phyloP scores from a whole-genome alignment of 2,797 vertebrate genomes.

The Sebastes diaconus region DNA sequence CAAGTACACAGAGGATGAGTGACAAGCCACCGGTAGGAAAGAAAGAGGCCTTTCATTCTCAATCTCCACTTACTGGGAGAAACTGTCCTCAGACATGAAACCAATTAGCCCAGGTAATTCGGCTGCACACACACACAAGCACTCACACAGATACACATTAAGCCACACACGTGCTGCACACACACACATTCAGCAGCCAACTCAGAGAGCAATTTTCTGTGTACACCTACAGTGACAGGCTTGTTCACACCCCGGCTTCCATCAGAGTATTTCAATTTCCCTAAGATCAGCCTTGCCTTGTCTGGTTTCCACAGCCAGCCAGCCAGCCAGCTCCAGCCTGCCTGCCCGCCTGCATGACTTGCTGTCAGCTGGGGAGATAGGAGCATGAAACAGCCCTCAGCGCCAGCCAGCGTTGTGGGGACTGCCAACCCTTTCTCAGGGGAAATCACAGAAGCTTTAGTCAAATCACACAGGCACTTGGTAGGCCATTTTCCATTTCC shows the following conservation, averaged over 20 bases:
- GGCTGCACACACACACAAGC: conserved; percentile 22
- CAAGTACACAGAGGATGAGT: conserved; percentile 40
- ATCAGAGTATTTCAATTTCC: conserved; percentile 76
- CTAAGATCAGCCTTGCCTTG: conserved; percentile 68
- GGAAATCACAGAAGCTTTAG: conserved; percentile 81
- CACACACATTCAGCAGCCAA: conserved; percentile 28
- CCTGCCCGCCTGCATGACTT: conserved; percentile 50
- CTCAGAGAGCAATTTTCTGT: conserved; percentile 61
- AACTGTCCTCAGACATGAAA: conserved; percentile 60
- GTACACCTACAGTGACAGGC: conserved; percentile 68
- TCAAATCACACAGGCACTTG: conserved; percentile 74
- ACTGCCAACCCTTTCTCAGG: conserved; percentile 72
- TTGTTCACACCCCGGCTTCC: conserved; percentile 71
- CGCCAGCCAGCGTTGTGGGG: conserved; percentile 61
- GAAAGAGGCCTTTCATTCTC: conserved; percentile 55
- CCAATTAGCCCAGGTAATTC: conserved; percentile 61
- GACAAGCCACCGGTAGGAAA: conserved; percentile 39
- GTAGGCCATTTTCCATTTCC: conserved; percentile 66
- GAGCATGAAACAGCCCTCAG: conserved; percentile 69
- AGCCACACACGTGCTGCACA: background rate
- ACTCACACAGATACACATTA: conserved; percentile 4
- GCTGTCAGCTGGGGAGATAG: conserved; percentile 76
- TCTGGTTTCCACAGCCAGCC: conserved; percentile 63
- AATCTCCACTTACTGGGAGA: conserved; percentile 43
- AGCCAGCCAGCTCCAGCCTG: conserved; percentile 34